Base-by-base conservation (phyloP, 2,888 invertebrate genomes). In the Sceliomorpha sp. region DNA sequence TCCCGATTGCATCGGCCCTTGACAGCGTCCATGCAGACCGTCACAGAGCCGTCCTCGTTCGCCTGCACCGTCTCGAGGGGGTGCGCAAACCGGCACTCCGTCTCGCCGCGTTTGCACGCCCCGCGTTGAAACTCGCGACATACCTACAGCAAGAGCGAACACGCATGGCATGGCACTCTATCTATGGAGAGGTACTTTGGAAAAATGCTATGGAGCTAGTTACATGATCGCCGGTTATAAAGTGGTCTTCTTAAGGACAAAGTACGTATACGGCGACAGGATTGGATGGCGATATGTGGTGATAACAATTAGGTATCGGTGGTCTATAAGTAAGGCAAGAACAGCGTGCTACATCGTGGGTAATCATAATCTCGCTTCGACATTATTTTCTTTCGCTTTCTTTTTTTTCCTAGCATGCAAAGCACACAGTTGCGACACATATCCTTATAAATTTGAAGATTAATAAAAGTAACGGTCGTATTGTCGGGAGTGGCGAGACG, bases 11-110 rank as follows among this genome's bases (percentile, higher is more conserved):
- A 98, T 94, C 96, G 95, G 93, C 96, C 96, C 94, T 96, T 96
- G 93, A 98, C 95, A 93, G 96, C 97, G 94, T 98, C 98, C 97
- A 98, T 98, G 96, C 98, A 98, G 93, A 98, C 97, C 92, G 97
- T 97, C 93, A 98, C 97, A 92, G 96, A 95, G 94, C 97, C 97
- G 94, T 98, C 98, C 91, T 95, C 95, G 92, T 96, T 97, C 92
- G 96, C 94, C 91, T 94, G 94, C 91, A 97, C 96, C 92, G 96
- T 94, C 92, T 97, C 95, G 92, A 96, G 94, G 92, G 98, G 98
- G 93, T 98, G 98, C 92, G 98, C 98, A 94, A 96, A 98, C 92
- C 97, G 97, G 94, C 98, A 98, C 93, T 98, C 98, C 90, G 94
- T 93, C 92, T 97, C 97, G 90, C 95, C 94, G 91, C 98, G 96